Percentiles rank a stretch among this genome's conserved stretches.
These are phyloP conservation scores for Amiota mariae DNA, from an alignment of 2,888 invertebrate genomes.

Conservation along the genomic window DNA sequence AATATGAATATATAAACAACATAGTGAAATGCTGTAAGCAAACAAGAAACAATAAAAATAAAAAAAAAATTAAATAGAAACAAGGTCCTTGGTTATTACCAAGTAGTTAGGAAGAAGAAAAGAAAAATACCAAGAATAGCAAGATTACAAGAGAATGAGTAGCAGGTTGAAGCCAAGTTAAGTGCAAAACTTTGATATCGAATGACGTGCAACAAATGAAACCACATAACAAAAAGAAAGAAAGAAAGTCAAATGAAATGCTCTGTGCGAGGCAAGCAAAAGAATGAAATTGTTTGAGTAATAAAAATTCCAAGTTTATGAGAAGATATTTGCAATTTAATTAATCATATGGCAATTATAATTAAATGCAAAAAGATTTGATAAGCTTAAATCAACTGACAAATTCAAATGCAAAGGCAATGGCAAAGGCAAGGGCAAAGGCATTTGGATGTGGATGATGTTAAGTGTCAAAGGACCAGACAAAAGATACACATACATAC, in stretches of 20 bases:
- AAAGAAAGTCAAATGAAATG: conserved; percentile 46
- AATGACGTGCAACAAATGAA: conserved; percentile 8
- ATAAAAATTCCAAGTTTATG: conserved; percentile 33
- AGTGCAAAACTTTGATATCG: conserved; percentile 11
- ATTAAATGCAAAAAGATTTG: neutral
- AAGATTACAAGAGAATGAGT: too few relatives aligned
- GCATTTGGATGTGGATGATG: too few relatives aligned
- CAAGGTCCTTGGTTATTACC: too few relatives aligned
- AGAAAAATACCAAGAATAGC: too few relatives aligned
- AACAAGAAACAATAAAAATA: neutral
- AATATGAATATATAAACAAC: neutral
- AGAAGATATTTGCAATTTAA: conserved; percentile 1
- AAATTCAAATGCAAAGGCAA: too few relatives aligned
- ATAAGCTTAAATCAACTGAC: too few relatives aligned
- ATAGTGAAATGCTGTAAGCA: neutral
- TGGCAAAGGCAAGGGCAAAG: too few relatives aligned
- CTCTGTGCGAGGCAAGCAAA: conserved; percentile 36
- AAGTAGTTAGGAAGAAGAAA: too few relatives aligned
- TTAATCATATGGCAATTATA: neutral
- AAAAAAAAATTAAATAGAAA: too few relatives aligned
- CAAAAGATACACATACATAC: too few relatives aligned
- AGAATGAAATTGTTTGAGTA: conserved; percentile 43
- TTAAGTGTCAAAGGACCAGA: too few relatives aligned
- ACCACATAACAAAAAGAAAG: neutral
- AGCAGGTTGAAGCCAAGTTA: neutral